phyloP scores from a whole-genome alignment of 2,888 invertebrate species.

The Hemicrepidius hirtus region DNA sequence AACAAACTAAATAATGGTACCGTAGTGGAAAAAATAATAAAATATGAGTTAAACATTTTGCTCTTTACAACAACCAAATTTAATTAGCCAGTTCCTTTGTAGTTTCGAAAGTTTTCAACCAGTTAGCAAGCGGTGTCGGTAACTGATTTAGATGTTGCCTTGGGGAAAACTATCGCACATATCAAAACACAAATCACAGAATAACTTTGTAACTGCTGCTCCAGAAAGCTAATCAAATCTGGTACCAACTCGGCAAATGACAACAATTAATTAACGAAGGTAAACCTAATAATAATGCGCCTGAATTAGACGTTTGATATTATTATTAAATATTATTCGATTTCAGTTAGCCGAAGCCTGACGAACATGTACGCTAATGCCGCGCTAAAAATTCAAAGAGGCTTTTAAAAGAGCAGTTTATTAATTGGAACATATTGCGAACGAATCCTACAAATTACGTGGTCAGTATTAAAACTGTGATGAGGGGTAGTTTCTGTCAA shows the following conservation, averaged over 20 bases:
- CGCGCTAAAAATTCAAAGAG: background rate
- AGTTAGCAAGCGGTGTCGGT: no score
- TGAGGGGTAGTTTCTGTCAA: slow-evolving; percentile 32
- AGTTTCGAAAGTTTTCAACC: no score
- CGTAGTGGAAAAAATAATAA: no score
- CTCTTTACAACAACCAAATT: no score
- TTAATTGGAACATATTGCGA: slow-evolving; percentile 13
- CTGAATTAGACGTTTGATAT: slow-evolving; percentile 1
- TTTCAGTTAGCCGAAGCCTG: background rate
- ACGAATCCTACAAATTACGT: slow-evolving; percentile 22
- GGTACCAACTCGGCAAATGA: slow-evolving; percentile 4
- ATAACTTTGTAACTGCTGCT: slow-evolving; percentile 23
- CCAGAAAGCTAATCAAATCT: slow-evolving; percentile 11
- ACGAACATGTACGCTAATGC: background rate
- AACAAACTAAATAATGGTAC: no score
- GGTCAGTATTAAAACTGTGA: slow-evolving; percentile 38
- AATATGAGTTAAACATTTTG: no score
- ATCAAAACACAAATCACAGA: slow-evolving; percentile 19
- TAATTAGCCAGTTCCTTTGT: no score
- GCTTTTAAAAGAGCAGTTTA: background rate
- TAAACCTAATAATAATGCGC: slow-evolving; percentile 1
- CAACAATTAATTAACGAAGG: slow-evolving; percentile 12
- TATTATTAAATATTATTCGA: background rate
- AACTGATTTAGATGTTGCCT: slow-evolving; percentile 1
- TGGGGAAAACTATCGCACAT: slow-evolving; percentile 2